Conservation (phyloP, 2,888 invertebrate genomes). For the Electrophaes corylata region DNA sequence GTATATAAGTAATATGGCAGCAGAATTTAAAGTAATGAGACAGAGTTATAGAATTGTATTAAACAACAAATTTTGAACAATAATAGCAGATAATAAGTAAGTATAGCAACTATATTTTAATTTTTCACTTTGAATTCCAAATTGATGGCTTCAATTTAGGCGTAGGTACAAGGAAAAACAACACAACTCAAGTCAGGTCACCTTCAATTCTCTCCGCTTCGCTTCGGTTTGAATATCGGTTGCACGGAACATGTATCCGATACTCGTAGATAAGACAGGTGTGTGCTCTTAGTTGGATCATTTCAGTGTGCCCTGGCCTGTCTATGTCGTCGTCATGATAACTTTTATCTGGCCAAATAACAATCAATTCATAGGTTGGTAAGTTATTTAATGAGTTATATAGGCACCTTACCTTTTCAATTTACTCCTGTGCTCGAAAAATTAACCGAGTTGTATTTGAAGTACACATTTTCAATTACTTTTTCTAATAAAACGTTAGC, state of each 20-base stretch:
- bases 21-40: background rate
- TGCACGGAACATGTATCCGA: slow-evolving; percentile 13
- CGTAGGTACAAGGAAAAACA: slow-evolving; percentile 8
- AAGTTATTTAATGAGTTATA: no score
- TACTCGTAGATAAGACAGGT: slow-evolving; percentile 31
- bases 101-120: no score
- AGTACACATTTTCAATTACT: no score
- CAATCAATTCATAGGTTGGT: no score
- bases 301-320: slow-evolving; percentile 18
- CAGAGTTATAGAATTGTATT: background rate
- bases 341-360: background rate
- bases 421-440: no score
- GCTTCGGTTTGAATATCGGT: slow-evolving; percentile 12
- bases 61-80: background rate
- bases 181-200: slow-evolving; percentile 16
- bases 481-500: no score
- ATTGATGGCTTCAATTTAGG: background rate
- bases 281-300: slow-evolving; percentile 15
- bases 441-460: no score
- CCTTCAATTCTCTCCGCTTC: slow-evolving; percentile 20
- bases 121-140: background rate
- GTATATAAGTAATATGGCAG: no score
- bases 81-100: no score
- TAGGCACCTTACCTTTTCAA: no score
- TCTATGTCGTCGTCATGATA: slow-evolving; percentile 7